Evolutionary conservation across 2,888 invertebrate genomes (phyloP), one percentile per base, ranked within the genome.

Genomic region (Cephus rjabovi): DNA sequence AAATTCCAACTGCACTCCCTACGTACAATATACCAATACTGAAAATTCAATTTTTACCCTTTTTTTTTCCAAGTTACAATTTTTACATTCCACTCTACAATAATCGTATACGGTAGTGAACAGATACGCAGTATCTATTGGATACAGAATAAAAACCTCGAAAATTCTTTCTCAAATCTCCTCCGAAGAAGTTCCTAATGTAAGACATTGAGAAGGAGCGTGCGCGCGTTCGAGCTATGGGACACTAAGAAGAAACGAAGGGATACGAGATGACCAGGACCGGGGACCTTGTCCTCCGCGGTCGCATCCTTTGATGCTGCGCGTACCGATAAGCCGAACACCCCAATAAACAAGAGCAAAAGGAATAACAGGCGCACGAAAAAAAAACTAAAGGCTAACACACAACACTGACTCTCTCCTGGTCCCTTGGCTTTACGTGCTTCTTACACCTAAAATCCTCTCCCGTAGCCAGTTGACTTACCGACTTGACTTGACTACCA

Each of bases 301-400:
- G 77, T 78, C 80, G 81, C 79, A 77, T 82, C 83, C 82, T 83
- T 83, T 83, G 83, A 83, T 82, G 77, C 81, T 78, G 79, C 83
- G 77, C 78, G 75, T 74, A 76, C 81, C 83, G 83, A 83, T 83
- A 82, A 82, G 80, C 79, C 79, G 77, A 76, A 71, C 74, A 77
- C 74, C 81, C 79, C 79, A 79, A 82, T 81, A 79, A 82, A 81
- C 79, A 81, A 79, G 81, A 80, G 81, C 79, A 81, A 82, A 82
- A 79, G 79, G 77, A 81, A 81, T 80, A 15, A 31, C 30, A 56
- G 69, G 73, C 15, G 74, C 31, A 76, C n/a, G 80, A 80, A 76
- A 70, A 76, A 70, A 33, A 33, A 80, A 80, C 23, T 75, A 80
- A 76, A 76, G 75, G 73, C 69, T 73, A 75, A 74, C 73, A 75